Percentiles rank a stretch among this genome's conserved stretches.
phyloP scores from a whole-genome alignment of 2,797 vertebrate genomes.

The Orestias chungarensis region DNA sequence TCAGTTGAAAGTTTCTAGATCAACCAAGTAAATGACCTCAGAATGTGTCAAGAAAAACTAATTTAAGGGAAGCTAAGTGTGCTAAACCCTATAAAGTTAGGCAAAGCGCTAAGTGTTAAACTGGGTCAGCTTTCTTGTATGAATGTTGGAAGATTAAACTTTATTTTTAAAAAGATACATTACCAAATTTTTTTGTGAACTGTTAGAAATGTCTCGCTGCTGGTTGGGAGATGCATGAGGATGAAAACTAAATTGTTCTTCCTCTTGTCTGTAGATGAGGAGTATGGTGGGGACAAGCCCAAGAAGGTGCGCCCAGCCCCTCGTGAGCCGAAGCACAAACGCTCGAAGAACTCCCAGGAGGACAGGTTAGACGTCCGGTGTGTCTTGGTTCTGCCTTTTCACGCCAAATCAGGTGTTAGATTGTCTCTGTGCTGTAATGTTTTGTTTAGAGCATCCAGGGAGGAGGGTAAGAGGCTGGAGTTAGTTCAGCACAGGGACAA shows the following conservation, averaged over 20 bases:
- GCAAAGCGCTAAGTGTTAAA: too few species aligned
- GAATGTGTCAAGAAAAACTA: too few species aligned
- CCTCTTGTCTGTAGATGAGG: slow-evolving; percentile 83
- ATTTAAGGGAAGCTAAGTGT: too few species aligned
- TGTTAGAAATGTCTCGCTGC: too few species aligned
- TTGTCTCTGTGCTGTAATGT: background rate
- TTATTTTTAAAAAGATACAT: too few species aligned
- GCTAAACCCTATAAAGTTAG: too few species aligned
- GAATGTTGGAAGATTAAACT: too few species aligned
- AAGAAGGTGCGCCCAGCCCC: slow-evolving; percentile 95
- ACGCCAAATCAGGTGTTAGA: background rate
- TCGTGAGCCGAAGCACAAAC: slow-evolving; percentile 95
- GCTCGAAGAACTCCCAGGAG: slow-evolving; percentile 96
- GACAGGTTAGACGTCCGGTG: slow-evolving; percentile 85
- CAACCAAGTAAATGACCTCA: too few species aligned
- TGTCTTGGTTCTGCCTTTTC: background rate
- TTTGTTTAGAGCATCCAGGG: too few species aligned
- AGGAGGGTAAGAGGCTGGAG: background rate
- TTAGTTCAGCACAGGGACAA: too few species aligned
- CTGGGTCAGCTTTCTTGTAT: too few species aligned
- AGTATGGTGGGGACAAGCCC: slow-evolving; percentile 91
- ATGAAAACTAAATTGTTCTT: background rate
- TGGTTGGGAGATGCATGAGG: background rate
- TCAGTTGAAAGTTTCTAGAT: too few species aligned
- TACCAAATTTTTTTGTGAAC: background rate